phyloP scores from a whole-genome alignment of 2,888 invertebrate species.

The Mylabris sibirica region DNA sequence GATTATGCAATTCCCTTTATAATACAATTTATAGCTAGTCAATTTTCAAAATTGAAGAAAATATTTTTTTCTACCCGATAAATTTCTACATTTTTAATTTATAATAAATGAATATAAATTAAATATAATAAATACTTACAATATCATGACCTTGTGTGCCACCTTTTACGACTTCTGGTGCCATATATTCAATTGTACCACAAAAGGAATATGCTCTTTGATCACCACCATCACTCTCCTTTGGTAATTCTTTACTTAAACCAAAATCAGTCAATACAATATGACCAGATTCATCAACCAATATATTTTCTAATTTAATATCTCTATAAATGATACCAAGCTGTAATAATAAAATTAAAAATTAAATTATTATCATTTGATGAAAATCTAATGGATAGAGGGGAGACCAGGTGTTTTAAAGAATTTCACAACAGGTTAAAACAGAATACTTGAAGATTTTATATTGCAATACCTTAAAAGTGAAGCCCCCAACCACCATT shows the following conservation, averaged over 20 bases:
- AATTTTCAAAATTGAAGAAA: background rate
- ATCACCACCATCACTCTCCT: constrained; percentile 63
- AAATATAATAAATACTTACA: constrained; percentile 79
- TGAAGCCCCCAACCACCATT: no score
- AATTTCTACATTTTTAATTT: background rate
- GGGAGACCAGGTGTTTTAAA: constrained; percentile 23
- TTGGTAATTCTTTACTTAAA: constrained; percentile 89
- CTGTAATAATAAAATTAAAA: constrained; percentile 65
- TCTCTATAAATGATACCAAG: constrained; percentile 97
- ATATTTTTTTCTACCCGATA: background rate
- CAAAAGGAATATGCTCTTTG: constrained; percentile 95
- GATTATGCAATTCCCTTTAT: background rate
- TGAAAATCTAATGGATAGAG: background rate
- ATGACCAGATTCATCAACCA: constrained; percentile 93
- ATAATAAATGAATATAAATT: background rate
- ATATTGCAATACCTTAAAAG: background rate
- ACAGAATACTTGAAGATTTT: constrained; percentile 1
- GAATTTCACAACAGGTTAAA: constrained; percentile 27
- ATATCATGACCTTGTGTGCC: constrained; percentile 93
- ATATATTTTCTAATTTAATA: constrained; percentile 96
- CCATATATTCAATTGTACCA: constrained; percentile 99
- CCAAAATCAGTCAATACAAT: constrained; percentile 98
- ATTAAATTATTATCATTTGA: background rate
- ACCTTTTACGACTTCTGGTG: constrained; percentile 80
- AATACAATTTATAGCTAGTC: background rate